These are phyloP conservation scores for Oscheius sp. DNA, from an alignment of 2,888 invertebrate genomes.

Conservation along the genomic window DNA sequence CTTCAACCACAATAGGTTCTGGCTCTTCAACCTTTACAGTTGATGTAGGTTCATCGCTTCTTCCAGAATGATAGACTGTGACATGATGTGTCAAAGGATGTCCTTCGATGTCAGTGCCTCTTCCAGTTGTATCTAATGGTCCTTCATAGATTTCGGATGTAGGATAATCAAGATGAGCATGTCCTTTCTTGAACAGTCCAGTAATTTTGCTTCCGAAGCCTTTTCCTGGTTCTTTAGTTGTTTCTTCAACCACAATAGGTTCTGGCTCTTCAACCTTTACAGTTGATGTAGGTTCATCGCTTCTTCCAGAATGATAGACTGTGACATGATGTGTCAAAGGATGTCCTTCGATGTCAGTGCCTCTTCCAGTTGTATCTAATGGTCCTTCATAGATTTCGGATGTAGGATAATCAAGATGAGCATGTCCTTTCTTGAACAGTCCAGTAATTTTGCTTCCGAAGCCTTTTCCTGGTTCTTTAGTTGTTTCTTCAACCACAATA, in stretches of 20 bases:
- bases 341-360: constrained; percentile 31
- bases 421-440: constrained; percentile 43
- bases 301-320: constrained; percentile 43
- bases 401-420: constrained; percentile 47
- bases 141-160: constrained; percentile 39
- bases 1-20: constrained; percentile 13
- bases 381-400: constrained; percentile 46
- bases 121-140: constrained; percentile 32
- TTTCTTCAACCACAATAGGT: background rate
- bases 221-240: constrained; percentile 7
- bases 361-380: constrained; percentile 33
- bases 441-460: constrained; percentile 34
- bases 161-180: constrained; percentile 46
- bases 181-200: constrained; percentile 39
- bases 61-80: constrained; percentile 39
- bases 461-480: background rate
- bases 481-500: constrained; percentile 31
- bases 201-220: constrained; percentile 32
- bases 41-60: constrained; percentile 27
- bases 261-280: background rate
- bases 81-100: constrained; percentile 40
- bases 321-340: constrained; percentile 39
- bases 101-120: constrained; percentile 33
- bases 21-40: constrained; percentile 7
- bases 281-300: constrained; percentile 29